phyloP scores from a whole-genome alignment of 2,113 vertebrate species.

The Herpetotheres cachinnans region DNA sequence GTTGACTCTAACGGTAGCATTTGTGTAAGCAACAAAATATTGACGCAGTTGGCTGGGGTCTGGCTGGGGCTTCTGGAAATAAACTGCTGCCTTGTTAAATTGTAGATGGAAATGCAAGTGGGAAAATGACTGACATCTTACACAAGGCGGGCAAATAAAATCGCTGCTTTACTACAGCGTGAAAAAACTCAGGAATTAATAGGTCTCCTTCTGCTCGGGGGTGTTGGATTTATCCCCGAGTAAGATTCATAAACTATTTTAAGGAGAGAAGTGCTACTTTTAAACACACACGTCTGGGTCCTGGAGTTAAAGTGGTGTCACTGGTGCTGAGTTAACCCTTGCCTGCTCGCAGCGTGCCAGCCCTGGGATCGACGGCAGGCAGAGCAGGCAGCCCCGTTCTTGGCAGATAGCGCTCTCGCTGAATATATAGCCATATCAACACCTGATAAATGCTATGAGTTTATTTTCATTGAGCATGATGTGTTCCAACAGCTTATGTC shows the following conservation, averaged over 20 bases:
- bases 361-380: background rate
- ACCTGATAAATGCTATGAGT: background rate
- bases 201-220: slow-evolving; percentile 58
- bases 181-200: slow-evolving; percentile 71
- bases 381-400: background rate
- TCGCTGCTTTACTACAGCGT: slow-evolving; percentile 31
- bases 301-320: slow-evolving; percentile 35
- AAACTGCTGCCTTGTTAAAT: slow-evolving; percentile 74
- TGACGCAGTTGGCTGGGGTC: slow-evolving; percentile 66
- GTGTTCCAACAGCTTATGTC: background rate
- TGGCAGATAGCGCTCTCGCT: background rate
- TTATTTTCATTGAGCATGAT: fast-evolving
- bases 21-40: slow-evolving; percentile 72
- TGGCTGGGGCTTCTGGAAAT: slow-evolving; percentile 65
- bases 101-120: slow-evolving; percentile 45
- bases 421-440: background rate
- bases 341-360: background rate
- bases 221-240: slow-evolving; percentile 45
- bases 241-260: slow-evolving; percentile 73
- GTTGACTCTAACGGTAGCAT: slow-evolving; percentile 55
- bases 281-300: slow-evolving; percentile 51
- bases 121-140: slow-evolving; percentile 70
- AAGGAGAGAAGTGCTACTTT: slow-evolving; percentile 75
- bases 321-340: slow-evolving; percentile 41
- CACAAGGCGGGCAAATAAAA: slow-evolving; percentile 70